phyloP scores from a whole-genome alignment of 2,888 invertebrate genomes.

The Acrobasis suavella region DNA sequence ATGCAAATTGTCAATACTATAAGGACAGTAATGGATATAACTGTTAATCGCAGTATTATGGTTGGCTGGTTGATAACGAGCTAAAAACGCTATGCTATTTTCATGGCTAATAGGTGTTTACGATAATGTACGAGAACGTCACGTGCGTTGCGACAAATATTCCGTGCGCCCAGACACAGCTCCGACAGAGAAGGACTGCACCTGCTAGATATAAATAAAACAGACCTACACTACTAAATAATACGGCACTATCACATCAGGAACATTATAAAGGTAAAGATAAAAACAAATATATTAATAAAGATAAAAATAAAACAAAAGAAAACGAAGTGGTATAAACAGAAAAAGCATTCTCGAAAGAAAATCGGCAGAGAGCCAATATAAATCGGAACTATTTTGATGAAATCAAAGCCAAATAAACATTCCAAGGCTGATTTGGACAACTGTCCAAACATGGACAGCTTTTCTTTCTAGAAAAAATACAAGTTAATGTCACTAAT shows the following conservation, averaged over 20 bases:
- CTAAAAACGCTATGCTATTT: slow-evolving; percentile 37
- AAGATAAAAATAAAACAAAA: slow-evolving; percentile 8
- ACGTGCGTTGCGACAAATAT: slow-evolving; percentile 41
- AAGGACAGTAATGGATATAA: slow-evolving; percentile 22
- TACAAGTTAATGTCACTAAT: slow-evolving; percentile 35
- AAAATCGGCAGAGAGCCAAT: slow-evolving; percentile 50
- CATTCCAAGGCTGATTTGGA: slow-evolving; percentile 35
- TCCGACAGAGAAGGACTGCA: slow-evolving; percentile 23
- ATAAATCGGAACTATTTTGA: slow-evolving; percentile 44
- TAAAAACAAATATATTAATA: not conserved
- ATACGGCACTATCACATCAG: not conserved
- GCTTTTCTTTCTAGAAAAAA: slow-evolving; percentile 21
- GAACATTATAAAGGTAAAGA: slow-evolving; percentile 2
- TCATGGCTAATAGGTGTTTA: slow-evolving; percentile 46
- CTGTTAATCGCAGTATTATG: slow-evolving; percentile 35
- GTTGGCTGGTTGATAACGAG: slow-evolving; percentile 39
- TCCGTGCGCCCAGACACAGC: slow-evolving; percentile 39
- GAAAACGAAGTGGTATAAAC: slow-evolving; percentile 6
- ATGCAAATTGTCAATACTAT: slow-evolving; percentile 5
- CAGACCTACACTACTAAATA: slow-evolving; percentile 1
- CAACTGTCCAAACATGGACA: slow-evolving; percentile 36
- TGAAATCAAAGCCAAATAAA: slow-evolving; percentile 43
- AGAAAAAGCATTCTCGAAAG: slow-evolving; percentile 35
- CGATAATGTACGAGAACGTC: slow-evolving; percentile 40
- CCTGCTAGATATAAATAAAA: slow-evolving; percentile 31